Base-by-base conservation (phyloP, 2,797 vertebrate genomes). In the Carduelis carduelis region DNA sequence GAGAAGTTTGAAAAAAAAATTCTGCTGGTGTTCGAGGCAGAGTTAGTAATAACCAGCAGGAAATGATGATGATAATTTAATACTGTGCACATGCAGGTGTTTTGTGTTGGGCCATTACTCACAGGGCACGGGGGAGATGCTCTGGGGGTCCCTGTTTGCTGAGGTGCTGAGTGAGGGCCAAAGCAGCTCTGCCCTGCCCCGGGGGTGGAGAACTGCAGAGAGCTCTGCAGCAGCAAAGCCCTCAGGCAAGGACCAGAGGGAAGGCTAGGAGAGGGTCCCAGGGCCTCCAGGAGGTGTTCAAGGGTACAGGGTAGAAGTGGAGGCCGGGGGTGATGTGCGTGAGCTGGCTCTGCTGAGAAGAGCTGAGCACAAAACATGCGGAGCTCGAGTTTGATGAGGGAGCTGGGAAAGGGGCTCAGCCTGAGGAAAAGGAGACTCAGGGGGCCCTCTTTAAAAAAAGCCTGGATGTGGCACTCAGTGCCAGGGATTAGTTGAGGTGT, bases 1-100 rank as follows among this genome's bases (percentile, higher is more conserved):
- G 61, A 86, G 60, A 72, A 50, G 37, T 71, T 55, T 22, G 21
- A 30, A 68, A 53, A 76, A 65, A 56, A 68, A 12, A 27, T 18
- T 46, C 56, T 69, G 26, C 30, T 14, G 44, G 35, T 68, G 63
- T 65, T 76, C 11, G 78, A 93, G 84, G 81, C 77, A 72, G 85
- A 59, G 89, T 84, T 47, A 63, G 92, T 44, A 96, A 82, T 79
- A 94, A 85, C 12, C 64, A 74, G 94, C 94, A 96, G 96, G 96
- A 96, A 96, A 95, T 78, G 71, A 80, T 89, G 87, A 83, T 77
- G 41, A 92, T 82, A 63, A 93, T 93, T 94, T 80, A 87, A 89
- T 92, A 60, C 18, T 19, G 6, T 77, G 32, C 60, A 49, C 60
- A 30, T 26, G 91, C 95, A 93, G 94, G 95, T 95, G 94, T 93